phyloP scores from a whole-genome alignment of 2,113 vertebrate species.

The Mesitornis unicolor region DNA sequence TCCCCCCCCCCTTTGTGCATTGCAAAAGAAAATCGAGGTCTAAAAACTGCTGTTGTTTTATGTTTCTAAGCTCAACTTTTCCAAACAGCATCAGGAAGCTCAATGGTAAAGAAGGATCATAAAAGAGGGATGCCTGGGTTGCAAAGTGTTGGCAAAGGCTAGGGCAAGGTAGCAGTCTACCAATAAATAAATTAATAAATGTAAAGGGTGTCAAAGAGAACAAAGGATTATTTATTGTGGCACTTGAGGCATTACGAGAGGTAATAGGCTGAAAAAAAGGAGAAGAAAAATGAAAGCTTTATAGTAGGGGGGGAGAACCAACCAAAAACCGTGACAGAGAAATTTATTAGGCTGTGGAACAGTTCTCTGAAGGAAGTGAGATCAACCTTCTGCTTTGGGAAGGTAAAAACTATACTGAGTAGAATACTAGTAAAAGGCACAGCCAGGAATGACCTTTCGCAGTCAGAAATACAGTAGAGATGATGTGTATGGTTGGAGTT shows the following conservation, averaged over 20 bases:
- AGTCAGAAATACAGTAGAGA: background rate
- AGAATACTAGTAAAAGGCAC: background rate
- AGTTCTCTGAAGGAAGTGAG: background rate
- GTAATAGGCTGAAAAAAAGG: background rate
- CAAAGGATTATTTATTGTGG: background rate
- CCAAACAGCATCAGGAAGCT: background rate
- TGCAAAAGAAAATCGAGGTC: background rate
- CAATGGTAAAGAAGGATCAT: background rate
- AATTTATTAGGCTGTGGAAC: background rate
- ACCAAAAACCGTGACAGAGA: background rate
- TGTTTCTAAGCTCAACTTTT: background rate
- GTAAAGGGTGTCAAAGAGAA: background rate
- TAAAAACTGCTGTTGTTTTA: background rate
- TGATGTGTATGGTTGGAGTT: background rate
- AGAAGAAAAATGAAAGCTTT: background rate
- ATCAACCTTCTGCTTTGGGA: background rate
- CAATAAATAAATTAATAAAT: background rate
- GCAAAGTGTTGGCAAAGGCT: background rate
- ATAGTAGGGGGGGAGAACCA: accelerated
- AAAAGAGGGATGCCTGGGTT: background rate
- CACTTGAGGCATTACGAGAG: background rate
- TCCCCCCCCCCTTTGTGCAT: background rate
- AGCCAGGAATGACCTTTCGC: background rate
- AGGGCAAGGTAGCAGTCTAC: background rate
- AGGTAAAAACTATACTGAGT: background rate